Evolutionary conservation across 2,888 invertebrate species (phyloP), one percentile per base, ranked within the genome.

Genomic region (Therioaphis trifolii): DNA sequence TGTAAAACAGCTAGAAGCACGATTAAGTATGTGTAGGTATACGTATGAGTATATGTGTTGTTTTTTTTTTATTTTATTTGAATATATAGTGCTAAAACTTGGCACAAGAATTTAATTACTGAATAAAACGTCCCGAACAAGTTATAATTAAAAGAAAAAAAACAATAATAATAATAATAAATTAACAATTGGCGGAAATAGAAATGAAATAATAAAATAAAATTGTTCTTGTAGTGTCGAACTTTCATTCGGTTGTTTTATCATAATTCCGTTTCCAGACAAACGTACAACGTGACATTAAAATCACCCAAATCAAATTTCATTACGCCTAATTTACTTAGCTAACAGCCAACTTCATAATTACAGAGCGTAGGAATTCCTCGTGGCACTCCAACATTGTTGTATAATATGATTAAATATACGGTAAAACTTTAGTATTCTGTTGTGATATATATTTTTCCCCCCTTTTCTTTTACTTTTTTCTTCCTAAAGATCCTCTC

Each of bases 301-400:
- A 71, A 80, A 46, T 72, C 61, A 21, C 61, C 71, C 61, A 49
- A 80, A 80, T 80, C 80, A 80, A 80, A 80, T 80, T 80, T 63
- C 72, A 61, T 80, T 72, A 72, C 24, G 35, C 58, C 71, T 80
- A 80, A 80, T 80, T 80, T 80, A 80, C 61, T 80, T 80, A 80
- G 72, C 46, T 12, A 29, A 46, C 72, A 71, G 49, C 61, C 61
- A 61, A 80, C 71, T 80, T 63, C 49, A 46, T 80, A 80, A 80
- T 80, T 80, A 80, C 72, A 61, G 43, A 71, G 80, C 71, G 58
- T 58, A 58, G 9, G 46, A 61, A 58, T 68, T 71, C 21, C 61
- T 71, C 43, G 35, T 5, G 14, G 79, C 69, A 43, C 79, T 43
- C 40, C n/a, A n/a, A 35, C 61, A 35, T 61, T 80, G 80, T 80